Percentiles rank a stretch among this genome's conserved stretches.
Evolutionary conservation across 2,113 vertebrate species (phyloP).

Genomic region (Oenanthe oenanthe): DNA sequence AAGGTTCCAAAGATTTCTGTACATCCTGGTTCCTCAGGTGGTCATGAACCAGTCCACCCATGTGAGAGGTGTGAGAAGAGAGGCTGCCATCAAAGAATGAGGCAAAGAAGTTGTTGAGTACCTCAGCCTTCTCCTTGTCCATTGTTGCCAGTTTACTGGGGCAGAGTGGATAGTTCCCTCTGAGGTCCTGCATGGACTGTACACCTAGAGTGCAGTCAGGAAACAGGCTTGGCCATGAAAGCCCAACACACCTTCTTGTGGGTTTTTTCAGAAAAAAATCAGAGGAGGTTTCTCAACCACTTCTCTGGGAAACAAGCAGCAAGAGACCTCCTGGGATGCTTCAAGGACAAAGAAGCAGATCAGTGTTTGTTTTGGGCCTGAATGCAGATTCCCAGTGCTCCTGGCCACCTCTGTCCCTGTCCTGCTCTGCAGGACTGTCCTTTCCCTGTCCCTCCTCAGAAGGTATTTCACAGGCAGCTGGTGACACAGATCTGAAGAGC

Average conservation of each 20-base stretch:
- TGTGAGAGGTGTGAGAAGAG: neutral
- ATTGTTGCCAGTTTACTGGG: neutral
- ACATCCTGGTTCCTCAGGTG: neutral
- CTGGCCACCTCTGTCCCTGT: neutral
- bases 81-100: neutral
- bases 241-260: neutral
- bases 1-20: neutral
- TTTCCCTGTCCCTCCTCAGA: neutral
- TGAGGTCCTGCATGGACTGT: neutral
- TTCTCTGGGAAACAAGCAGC: neutral
- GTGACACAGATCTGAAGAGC: neutral
- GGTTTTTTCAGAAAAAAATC: neutral
- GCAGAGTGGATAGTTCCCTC: neutral
- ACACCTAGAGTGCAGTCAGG: neutral
- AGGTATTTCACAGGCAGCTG: neutral
- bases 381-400: neutral
- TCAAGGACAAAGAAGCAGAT: neutral
- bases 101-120: neutral
- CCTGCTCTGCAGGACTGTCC: neutral
- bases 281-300: neutral
- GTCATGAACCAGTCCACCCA: neutral
- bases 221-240: neutral
- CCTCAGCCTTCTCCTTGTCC: neutral
- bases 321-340: neutral
- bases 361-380: neutral